Conservation (phyloP, 2,113 vertebrate genomes). For the Clarias magur region DNA sequence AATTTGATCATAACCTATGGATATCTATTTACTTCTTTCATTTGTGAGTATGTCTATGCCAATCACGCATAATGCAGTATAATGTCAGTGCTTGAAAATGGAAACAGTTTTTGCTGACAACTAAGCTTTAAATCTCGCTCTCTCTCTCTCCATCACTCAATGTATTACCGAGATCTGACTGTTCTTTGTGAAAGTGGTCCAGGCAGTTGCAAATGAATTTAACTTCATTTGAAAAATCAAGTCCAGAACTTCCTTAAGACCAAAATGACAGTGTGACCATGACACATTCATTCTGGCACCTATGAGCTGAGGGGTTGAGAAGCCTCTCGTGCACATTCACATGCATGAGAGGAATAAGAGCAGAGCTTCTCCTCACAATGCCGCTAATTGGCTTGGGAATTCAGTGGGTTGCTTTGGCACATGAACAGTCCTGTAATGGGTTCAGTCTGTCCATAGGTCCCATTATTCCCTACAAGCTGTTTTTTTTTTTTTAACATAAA, state of each 20-base stretch:
- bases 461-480: background rate
- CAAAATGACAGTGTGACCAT: background rate
- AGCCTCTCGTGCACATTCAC: background rate
- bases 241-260: constrained; percentile 13
- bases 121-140: background rate
- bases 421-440: background rate
- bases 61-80: background rate
- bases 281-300: constrained; percentile 15
- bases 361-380: constrained; percentile 1
- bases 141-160: background rate
- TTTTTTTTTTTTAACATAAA: background rate
- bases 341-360: constrained; percentile 3
- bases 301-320: background rate
- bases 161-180: background rate
- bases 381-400: background rate
- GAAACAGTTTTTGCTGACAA: background rate
- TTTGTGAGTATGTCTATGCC: background rate
- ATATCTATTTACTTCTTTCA: background rate
- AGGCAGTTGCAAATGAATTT: constrained; percentile 24
- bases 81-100: background rate
- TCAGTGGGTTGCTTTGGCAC: background rate
- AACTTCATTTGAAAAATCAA: constrained; percentile 26
- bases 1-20: too few relatives aligned
- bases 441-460: background rate
- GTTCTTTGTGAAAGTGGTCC: constrained; percentile 22